phyloP scores from a whole-genome alignment of 23 tunicate genomes.

The Ciona savignyi region DNA sequence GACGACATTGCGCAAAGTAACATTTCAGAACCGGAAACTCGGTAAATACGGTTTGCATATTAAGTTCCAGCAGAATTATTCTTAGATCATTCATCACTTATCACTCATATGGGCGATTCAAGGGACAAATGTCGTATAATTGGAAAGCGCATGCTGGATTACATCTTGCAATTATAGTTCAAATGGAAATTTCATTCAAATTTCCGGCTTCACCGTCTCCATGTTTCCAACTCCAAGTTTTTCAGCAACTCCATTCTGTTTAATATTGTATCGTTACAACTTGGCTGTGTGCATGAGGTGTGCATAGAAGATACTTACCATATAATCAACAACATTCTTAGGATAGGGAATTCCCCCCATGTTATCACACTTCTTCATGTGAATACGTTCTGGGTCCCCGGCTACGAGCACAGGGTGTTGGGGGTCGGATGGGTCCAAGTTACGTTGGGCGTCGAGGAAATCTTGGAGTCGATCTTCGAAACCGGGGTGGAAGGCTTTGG shows the following conservation, averaged over 20 bases:
- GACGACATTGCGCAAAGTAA: too few relatives aligned
- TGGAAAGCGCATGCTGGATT: too few relatives aligned
- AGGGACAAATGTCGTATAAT: too few relatives aligned
- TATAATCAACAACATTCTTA: slow-evolving; percentile 60
- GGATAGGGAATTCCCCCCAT: slow-evolving; percentile 97
- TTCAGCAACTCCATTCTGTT: not conserved
- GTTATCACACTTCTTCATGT: slow-evolving; percentile 69
- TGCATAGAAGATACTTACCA: slow-evolving; percentile 37
- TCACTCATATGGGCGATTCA: too few relatives aligned
- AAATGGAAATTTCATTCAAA: too few relatives aligned
- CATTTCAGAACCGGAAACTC: too few relatives aligned
- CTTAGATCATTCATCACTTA: too few relatives aligned
- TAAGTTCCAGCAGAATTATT: too few relatives aligned
- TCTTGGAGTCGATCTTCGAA: slow-evolving; percentile 85
- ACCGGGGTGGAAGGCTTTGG: slow-evolving; percentile 84
- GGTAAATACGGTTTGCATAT: too few relatives aligned
- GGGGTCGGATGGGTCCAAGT: slow-evolving; percentile 50
- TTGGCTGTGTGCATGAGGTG: too few relatives aligned
- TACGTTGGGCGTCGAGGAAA: slow-evolving; percentile 54
- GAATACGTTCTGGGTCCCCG: slow-evolving; percentile 86
- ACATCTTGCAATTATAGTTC: too few relatives aligned
- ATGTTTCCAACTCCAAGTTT: not conserved
- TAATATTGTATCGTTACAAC: not conserved
- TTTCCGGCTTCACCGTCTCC: not conserved
- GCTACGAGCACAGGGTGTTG: slow-evolving; percentile 73